Conservation (phyloP, 1,140 invertebrate species). For the Agrilus planipennis region DNA sequence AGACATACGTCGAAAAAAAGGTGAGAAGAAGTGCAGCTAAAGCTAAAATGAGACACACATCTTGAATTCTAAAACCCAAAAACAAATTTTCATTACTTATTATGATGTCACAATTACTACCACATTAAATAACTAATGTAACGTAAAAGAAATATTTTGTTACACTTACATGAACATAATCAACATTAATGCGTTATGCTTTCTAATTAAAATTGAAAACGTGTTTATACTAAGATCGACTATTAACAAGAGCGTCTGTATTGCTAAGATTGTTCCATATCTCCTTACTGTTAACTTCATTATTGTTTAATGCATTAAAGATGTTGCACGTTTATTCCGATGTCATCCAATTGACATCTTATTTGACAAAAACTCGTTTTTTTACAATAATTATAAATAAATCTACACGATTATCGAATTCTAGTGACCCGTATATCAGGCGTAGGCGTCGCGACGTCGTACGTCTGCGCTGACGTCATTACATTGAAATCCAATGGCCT, state of each 20-base stretch:
- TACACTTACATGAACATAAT: conserved; percentile 30
- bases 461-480: too few relatives aligned
- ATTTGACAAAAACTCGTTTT: background rate
- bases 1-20: conserved; percentile 60
- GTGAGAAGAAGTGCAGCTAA: conserved; percentile 50
- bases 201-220: conserved; percentile 21
- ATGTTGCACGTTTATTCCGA: conserved; percentile 4
- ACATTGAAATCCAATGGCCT: too few relatives aligned
- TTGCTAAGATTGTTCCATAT: conserved; percentile 22
- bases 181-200: conserved; percentile 26
- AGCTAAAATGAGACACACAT: conserved; percentile 52
- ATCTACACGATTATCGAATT: conserved; percentile 10
- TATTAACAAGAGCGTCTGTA: conserved; percentile 25
- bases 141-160: background rate
- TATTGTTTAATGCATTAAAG: background rate
- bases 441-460: conserved; percentile 6
- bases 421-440: conserved; percentile 6
- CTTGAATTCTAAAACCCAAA: conserved; percentile 45
- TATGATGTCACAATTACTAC: too few relatives aligned
- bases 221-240: conserved; percentile 27
- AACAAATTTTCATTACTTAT: conserved; percentile 2
- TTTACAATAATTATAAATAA: conserved; percentile 7
- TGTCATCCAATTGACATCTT: conserved; percentile 1
- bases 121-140: conserved; percentile 5
- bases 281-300: conserved; percentile 27